Evolutionary conservation across 2,113 vertebrate species (phyloP), one percentile per base, ranked within the genome.

Genomic region (Danionella cerebrum): DNA sequence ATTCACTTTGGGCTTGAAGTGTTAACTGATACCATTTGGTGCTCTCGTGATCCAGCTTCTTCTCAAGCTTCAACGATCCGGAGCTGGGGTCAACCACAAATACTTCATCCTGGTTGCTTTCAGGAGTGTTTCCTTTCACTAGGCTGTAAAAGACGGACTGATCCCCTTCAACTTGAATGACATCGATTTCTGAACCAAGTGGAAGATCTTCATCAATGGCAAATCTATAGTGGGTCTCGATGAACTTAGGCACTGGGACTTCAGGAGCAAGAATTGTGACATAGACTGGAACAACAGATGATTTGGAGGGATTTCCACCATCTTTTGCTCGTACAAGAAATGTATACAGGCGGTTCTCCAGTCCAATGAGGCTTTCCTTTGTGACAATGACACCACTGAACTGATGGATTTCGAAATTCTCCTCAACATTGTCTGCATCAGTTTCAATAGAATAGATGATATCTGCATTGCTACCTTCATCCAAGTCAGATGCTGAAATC

Each of bases 401-500:
- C 18, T 79, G 82, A 79, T 94, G 86, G 27, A 98, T 94, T 85
- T 98, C 92, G 84, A 98, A 90, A 77, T 97, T 97, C 78, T 99
- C 96, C 39, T 85, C 84, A 13, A 96, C 90, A 1, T 88, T 94
- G 80, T 93, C 92, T 55, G 90, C 89, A 35, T 95, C 92, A 6
- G 92, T 90, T 76, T 97, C 94, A 3, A 98, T 89, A 42, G 87
- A 54, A 2, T 96, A 99, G 6, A 85, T 84, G 35, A 97, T 85
- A 54, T 98, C 96, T 5, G 96, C 95, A 54, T 98, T 99, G 76
- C 91, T 96, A 5, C 96, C 96, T 75, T 99, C 96, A 42, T 99
- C 96, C 25, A 87, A 88, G 72, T 99, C 96, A 5, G 94, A 95
- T 0, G 96, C 96, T 11, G 92, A 84, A 29, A 97, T 85, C 78